A percentile compares a stretch with the other conserved stretches of the same genome.
Evolutionary conservation across 1,140 invertebrate species (phyloP).

Genomic region (Pygmarrhopalites habei): DNA sequence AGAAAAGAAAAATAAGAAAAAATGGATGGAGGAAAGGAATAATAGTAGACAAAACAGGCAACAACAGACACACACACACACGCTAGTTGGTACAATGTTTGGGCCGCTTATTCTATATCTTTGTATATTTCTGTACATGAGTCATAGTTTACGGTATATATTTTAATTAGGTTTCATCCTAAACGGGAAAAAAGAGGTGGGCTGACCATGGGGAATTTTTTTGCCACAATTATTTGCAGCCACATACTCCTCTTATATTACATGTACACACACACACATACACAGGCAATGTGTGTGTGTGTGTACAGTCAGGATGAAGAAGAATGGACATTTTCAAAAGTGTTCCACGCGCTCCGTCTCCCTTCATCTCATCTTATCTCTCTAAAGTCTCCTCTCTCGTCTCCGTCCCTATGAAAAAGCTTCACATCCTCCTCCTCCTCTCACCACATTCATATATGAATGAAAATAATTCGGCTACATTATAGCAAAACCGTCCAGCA

Average conservation of each 20-base stretch:
- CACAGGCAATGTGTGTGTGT: too few species aligned
- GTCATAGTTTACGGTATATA: constrained; percentile 38
- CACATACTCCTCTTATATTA: background rate
- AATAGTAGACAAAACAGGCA: too few species aligned
- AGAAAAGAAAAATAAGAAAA: too few species aligned
- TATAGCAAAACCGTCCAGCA: constrained; percentile 3
- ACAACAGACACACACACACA: too few species aligned
- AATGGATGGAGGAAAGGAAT: too few species aligned
- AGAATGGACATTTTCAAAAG: background rate
- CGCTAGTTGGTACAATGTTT: too few species aligned
- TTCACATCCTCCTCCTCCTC: too few species aligned
- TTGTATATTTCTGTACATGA: constrained; percentile 37
- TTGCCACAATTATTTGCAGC: constrained; percentile 27
- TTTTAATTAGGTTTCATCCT: constrained; percentile 40
- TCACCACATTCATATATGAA: too few species aligned
- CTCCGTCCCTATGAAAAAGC: background rate
- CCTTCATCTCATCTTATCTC: background rate
- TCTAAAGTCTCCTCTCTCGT: too few species aligned
- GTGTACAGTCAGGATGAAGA: too few species aligned
- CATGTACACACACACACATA: background rate
- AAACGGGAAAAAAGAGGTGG: constrained; percentile 36
- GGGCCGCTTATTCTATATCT: too few species aligned
- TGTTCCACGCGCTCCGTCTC: background rate
- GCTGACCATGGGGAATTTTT: constrained; percentile 20
- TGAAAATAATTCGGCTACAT: constrained; percentile 15